Base-by-base conservation (phyloP, 2,888 invertebrate genomes). In the Philhelius pedissequus region DNA sequence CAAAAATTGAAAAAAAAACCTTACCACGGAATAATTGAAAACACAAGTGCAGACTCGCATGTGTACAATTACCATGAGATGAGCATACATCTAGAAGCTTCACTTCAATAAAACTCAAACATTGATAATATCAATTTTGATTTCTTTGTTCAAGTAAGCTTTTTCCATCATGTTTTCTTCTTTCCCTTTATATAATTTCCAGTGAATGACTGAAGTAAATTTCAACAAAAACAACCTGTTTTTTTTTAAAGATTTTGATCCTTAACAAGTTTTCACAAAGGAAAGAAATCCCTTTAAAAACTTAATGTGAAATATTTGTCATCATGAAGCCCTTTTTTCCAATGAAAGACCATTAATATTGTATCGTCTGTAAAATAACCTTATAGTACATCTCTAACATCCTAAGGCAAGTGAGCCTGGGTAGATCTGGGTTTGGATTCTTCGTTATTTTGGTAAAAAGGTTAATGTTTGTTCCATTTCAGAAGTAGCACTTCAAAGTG, bases 401-500 rank as follows among this genome's bases (percentile, higher is more conserved):
- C 60, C 60, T 43, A 25, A 43, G 60, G 58, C 58, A 58, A n/a
- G n/a, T n/a, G n/a, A n/a, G n/a, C n/a, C 15, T 15, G 15, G 13
- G 20, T n/a, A 22, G 58, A 15, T 40, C 27, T 60, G 15, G 30
- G 9, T 18, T 48, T 1, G 22, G 48, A 11, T 62, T 56, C 25
- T 25, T 74, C 30, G 15, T 43, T 13, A 7, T 64, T 64, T 32
- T 27, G 54, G 62, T 64, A 45, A 62, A 58, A 68, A 82, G 60
- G 75, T 54, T 79, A 84, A 84, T 80, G 74, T 84, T 84, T 75
- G 70, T 43, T 66, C 58, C 64, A 70, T 80, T 84, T 75, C 64
- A 43, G 64, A 45, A 79, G 75, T 22, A 79, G 79, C 80, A 80
- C 82, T 80, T 80, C 79, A 75, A 80, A 79, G 75, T 70, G 75